Base-by-base conservation (phyloP, 2,888 invertebrate species). In the Athalia cordata region DNA sequence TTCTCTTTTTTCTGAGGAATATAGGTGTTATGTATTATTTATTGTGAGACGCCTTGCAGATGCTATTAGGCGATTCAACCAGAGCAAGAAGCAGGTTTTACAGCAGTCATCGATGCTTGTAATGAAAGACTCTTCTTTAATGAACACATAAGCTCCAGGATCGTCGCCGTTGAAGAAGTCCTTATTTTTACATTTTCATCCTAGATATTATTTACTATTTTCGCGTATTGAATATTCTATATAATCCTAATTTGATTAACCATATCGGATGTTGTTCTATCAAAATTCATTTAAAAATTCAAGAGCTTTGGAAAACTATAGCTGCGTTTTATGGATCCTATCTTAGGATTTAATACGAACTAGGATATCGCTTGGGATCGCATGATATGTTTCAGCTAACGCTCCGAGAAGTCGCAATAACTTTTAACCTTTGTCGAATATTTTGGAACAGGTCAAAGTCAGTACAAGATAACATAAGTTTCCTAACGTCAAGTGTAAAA, bases 401-500 rank as follows among this genome's bases (percentile, higher is more conserved):
- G 15, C 49, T 66, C 9, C 66, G 9, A 1, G 8, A 15, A 15
- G 15, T 67, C 43, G 62, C 43, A 29, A 8, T 62, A 5, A 62
- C 8, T 65, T 47, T 47, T 13, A 68, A 62, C 13, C 8, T 55
- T 68, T 4, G 15, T 4, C 50, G 4, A 50, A 55, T 59, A 49
- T 82, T 81, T 83, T 85, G 86, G 85, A 89, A 87, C 86, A 86
- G 86, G 85, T 86, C 85, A 85, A 85, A 85, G 85, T 85, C 84
- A 86, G 87, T 86, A 84, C 89, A 85, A 82, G 83, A 83, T 86
- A 89, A 89, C 86, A 86, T 90, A 90, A 89, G 87, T 89, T 90
- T 90, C 90, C 89, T 90, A 89, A 89, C 86, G 89, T 89, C 88
- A 88, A 88, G 86, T 89, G 88, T 90, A 90, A 89, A 89, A 89